Base-by-base conservation (phyloP, 2,113 vertebrate genomes). In the Gopherus evgoodei region DNA sequence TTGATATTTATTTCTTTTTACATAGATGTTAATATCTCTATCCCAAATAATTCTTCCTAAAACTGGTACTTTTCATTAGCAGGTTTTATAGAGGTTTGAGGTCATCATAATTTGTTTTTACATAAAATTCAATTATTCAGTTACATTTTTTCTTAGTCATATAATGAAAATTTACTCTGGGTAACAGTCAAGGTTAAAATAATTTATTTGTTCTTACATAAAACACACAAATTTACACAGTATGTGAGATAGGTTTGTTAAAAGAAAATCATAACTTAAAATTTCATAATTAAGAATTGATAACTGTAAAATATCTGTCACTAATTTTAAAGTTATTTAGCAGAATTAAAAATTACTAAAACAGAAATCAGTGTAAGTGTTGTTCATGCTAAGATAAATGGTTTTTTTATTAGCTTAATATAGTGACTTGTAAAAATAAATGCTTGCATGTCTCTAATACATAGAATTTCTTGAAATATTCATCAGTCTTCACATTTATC, bases 381-480 rank as follows among this genome's bases (percentile, higher is more conserved):
- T 91, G n/a, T 79, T 87, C n/a, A 11, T 69, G 8, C 8, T 86
- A 72, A 82, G 14, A 62, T 89, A 94, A 75, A 29, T 79, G 8
- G 3, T 16, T 65, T 62, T 86, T 83, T 89, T 47, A 57, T 50
- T 75, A 78, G 52, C 65, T 65, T 94, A 59, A 27, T 53, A 2
- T 49, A 2, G n/a, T 83, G 81, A 52, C 53, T 78, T 91, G 24
- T 86, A 59, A 91, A 91, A 49, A 84, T 88, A 84, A 90, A 21
- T 49, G 69, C 69, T 88, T 88, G 1, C 49, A 93, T 93, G 25
- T 24, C 93, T 95, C 89, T 65, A 80, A 81, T 69, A n/a, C 8
- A 8, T 54, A 88, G 84, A 90, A 87, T 86, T 69, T 94, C 52
- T 49, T 92, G 90, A 89, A 95, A 89, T 62, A 84, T 42, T 91